Base-by-base conservation (phyloP, 1,140 invertebrate genomes). In the Pseudomyrmex pallidus region DNA sequence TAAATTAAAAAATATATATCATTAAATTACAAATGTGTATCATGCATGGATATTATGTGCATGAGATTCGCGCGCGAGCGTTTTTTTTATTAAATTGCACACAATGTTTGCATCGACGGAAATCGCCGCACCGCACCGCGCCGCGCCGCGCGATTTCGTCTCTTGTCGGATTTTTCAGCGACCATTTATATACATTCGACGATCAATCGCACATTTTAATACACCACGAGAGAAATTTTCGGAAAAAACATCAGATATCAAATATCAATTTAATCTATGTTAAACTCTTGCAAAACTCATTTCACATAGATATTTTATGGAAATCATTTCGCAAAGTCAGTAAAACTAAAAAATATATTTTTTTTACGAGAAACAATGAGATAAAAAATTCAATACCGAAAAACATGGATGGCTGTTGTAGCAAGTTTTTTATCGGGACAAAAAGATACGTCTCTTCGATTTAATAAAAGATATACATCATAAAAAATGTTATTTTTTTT, bases 1-100 rank as follows among this genome's bases (percentile, higher is more conserved):
- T 80, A 72, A 80, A 80, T 80, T 80, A 80, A 80, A 80, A 80
- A 80, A 72, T 72, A 80, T 80, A 80, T 80, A 80, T 80, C 76
- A 80, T 80, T 80, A 80, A 80, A 80, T 80, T 59, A 80, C 76
- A 80, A 70, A 72, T 80, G 50, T 80, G 50, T 70, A 72, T 72
- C 76, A 72, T 80, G 66, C 20, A 54, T 35, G 66, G 20, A 80
- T 80, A 80, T 80, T 80, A 80, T 72, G 76, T 70, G 64, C 76
- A 78, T 48, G 74, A 50, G 66, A 80, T 80, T 70, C 66, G 57
- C n/a, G 66, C 64, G 46, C 35, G 76, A 52, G 76, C 44, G 66
- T 66, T 76, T 78, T 78, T 80, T 80, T 80, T 72, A 72, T 80
- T 70, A 80, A 80, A 80, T 72, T 72, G 76, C 66, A 80, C 44